These are phyloP conservation scores for Acanthurus tractus DNA, from an alignment of 2,797 vertebrate species.

Conservation along the genomic window DNA sequence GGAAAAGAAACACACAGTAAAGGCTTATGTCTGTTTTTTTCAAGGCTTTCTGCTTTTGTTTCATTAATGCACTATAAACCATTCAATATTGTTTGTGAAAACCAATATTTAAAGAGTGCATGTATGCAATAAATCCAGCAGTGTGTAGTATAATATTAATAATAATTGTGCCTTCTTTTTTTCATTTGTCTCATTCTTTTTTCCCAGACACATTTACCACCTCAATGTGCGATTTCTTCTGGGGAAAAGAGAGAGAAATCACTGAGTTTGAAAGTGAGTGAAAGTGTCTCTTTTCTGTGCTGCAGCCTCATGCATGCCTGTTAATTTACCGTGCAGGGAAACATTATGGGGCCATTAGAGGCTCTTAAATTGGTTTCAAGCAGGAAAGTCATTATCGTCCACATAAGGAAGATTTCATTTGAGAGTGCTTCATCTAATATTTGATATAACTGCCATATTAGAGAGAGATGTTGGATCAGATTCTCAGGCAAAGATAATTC, in stretches of 20 bases:
- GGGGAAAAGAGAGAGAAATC: conserved; percentile 55
- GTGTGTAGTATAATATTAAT: conserved; percentile 60
- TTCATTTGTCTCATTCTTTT: conserved; percentile 17
- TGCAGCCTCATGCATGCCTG: conserved; percentile 63
- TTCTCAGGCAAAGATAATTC: conserved; percentile 69
- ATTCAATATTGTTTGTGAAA: conserved; percentile 57
- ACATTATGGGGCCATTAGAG: conserved; percentile 79
- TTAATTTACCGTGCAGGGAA: conserved; percentile 74
- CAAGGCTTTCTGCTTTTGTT: conserved; percentile 14
- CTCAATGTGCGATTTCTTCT: conserved; percentile 53
- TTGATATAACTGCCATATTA: conserved; percentile 75
- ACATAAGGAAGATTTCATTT: conserved; percentile 81
- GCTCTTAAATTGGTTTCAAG: conserved; percentile 81
- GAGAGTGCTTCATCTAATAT: conserved; percentile 76
- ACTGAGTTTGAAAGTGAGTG: conserved; percentile 68
- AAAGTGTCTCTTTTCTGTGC: conserved; percentile 69
- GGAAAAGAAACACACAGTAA: conserved; percentile 3
- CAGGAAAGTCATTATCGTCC: conserved; percentile 79
- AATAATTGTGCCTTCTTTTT: conserved; percentile 54
- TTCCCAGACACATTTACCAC: neutral
- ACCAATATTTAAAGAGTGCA: conserved; percentile 63
- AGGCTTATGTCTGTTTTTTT: conserved; percentile 18
- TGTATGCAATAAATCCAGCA: conserved; percentile 58
- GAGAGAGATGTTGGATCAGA: conserved; percentile 64
- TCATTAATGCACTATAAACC: conserved; percentile 54